Evolutionary conservation across 1,140 invertebrate species (phyloP).

Genomic region (Ceratina australensis): DNA sequence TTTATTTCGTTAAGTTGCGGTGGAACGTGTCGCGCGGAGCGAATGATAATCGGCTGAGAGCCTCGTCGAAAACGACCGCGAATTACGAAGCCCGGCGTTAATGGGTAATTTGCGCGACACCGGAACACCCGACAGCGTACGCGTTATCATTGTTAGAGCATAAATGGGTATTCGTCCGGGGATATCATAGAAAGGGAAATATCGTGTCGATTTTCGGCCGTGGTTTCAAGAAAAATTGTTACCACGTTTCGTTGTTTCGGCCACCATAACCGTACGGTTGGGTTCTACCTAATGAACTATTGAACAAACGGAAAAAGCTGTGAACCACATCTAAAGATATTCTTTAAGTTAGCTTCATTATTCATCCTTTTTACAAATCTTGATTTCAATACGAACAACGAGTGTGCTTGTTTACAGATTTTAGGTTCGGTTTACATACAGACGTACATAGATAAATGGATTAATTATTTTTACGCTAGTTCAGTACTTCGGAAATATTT

Average conservation of each 20-base stretch:
- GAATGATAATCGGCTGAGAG: slow-evolving; percentile 52
- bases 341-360: no score
- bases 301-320: no score
- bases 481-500: no score
- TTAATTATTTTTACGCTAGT: no score
- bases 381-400: no score
- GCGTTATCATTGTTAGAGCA: slow-evolving; percentile 7
- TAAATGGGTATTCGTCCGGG: slow-evolving; percentile 22
- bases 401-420: no score
- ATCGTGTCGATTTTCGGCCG: slow-evolving; percentile 18
- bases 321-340: no score
- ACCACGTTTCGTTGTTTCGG: neutral
- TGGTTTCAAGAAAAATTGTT: slow-evolving; percentile 5
- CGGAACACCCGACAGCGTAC: neutral
- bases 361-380: no score
- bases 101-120: slow-evolving; percentile 40
- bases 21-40: slow-evolving; percentile 41
- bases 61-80: slow-evolving; percentile 15
- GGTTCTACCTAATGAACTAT: no score
- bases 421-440: no score
- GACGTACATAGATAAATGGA: no score
- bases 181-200: slow-evolving; percentile 31
- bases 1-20: slow-evolving; percentile 37
- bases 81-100: slow-evolving; percentile 44
- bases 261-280: no score